Percentiles rank a stretch among this genome's conserved stretches.
Evolutionary conservation across 2,113 vertebrate species (phyloP).

Genomic region (Crotalus helleri): DNA sequence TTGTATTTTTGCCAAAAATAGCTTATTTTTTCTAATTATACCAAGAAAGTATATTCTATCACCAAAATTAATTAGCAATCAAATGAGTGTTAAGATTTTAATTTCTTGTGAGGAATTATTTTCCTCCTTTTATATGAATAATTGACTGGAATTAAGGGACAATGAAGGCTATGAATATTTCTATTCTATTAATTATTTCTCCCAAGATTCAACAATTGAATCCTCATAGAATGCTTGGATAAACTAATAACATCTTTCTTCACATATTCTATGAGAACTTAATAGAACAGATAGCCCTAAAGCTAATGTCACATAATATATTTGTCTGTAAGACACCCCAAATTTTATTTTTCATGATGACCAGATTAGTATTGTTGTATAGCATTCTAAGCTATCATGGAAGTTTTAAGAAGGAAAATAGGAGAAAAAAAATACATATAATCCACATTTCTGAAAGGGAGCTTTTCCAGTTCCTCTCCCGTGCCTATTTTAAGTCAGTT

Average conservation of each 20-base stretch:
- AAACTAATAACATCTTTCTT: neutral
- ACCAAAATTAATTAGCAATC: neutral
- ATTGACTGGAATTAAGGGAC: neutral
- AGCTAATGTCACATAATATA: neutral
- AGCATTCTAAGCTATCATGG: neutral
- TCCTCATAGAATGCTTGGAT: neutral
- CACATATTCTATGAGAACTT: neutral
- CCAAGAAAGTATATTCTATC: neutral
- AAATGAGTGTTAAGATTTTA: neutral
- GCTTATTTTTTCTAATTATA: neutral
- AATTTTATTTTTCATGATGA: neutral
- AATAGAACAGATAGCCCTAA: neutral
- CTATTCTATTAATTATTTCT: neutral
- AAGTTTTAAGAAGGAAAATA: neutral
- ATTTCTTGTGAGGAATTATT: neutral
- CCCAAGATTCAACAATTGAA: neutral
- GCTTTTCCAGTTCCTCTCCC: neutral
- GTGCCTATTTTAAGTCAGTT: neutral
- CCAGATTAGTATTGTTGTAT: neutral
- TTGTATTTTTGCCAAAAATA: neutral
- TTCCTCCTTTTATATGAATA: neutral
- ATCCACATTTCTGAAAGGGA: neutral
- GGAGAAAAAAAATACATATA: neutral
- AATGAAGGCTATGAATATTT: neutral
- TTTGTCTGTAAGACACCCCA: neutral